A percentile compares a stretch with the other conserved stretches of the same genome.
phyloP scores from a whole-genome alignment of 2,113 vertebrate species.

The Mustela nigripes region DNA sequence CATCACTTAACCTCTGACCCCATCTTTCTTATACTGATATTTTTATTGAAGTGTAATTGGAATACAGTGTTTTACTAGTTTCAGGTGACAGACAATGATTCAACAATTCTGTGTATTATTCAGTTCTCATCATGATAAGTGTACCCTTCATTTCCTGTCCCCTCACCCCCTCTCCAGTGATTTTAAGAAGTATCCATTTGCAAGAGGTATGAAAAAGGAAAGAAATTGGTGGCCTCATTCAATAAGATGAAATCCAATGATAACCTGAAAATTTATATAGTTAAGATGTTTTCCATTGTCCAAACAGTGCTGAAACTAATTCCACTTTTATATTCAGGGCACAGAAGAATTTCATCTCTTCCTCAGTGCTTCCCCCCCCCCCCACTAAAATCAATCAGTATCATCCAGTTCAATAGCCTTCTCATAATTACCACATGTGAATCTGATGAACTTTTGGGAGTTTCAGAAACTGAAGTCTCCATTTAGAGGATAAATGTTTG shows the following conservation, averaged over 20 bases:
- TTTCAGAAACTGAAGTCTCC: not conserved
- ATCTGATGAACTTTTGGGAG: conserved; percentile 4
- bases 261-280: not conserved
- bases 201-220: conserved; percentile 8
- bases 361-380: not conserved
- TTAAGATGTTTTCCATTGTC: conserved; percentile 5
- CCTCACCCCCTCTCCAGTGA: not conserved
- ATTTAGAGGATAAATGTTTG: conserved; percentile 43
- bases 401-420: not conserved
- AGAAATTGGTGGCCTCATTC: not conserved
- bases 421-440: not conserved
- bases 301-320: not conserved
- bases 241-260: conserved; percentile 39
- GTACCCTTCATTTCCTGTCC: not conserved
- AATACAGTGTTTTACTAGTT: not conserved
- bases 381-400: not conserved
- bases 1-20: not conserved
- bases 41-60: not conserved
- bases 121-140: not conserved
- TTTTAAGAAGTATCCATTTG: not conserved
- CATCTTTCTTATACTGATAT: not conserved
- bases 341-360: conserved; percentile 16
- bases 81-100: not conserved
- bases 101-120: not conserved
- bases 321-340: not conserved